phyloP scores from a whole-genome alignment of 2,113 vertebrate species.

The Ceyx margarethae region DNA sequence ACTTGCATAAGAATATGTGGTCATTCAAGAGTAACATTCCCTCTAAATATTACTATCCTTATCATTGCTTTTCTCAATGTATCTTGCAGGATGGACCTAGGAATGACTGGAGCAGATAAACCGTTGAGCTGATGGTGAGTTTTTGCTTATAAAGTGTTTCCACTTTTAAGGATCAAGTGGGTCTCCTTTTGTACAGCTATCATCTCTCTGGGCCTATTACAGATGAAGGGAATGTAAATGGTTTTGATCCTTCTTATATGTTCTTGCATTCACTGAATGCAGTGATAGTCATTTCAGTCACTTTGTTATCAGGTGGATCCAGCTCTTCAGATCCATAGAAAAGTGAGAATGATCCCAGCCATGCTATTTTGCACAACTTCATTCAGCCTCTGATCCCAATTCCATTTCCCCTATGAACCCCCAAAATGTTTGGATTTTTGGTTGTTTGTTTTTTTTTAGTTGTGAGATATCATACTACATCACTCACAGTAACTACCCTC shows the following conservation, averaged over 20 bases:
- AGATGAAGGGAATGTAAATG: neutral
- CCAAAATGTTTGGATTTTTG: neutral
- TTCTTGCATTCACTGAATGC: neutral
- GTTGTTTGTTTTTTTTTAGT: neutral
- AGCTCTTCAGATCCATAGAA: neutral
- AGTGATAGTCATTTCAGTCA: neutral
- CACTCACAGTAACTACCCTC: neutral
- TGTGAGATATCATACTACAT: neutral
- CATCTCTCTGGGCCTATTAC: neutral
- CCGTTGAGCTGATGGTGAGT: neutral
- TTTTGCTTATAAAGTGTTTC: neutral
- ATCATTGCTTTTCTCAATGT: neutral
- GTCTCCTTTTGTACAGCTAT: neutral
- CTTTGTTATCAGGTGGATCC: neutral
- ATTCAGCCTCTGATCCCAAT: neutral
- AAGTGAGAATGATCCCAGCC: neutral
- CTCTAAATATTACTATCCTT: neutral
- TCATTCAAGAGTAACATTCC: neutral
- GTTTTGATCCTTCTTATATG: neutral
- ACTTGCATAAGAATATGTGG: neutral
- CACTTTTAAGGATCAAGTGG: neutral
- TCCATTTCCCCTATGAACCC: neutral
- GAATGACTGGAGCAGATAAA: neutral
- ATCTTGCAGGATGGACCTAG: neutral
- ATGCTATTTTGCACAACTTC: neutral